Evolutionary conservation across 2,888 invertebrate genomes (phyloP).

Genomic region (Carabus problematicus): DNA sequence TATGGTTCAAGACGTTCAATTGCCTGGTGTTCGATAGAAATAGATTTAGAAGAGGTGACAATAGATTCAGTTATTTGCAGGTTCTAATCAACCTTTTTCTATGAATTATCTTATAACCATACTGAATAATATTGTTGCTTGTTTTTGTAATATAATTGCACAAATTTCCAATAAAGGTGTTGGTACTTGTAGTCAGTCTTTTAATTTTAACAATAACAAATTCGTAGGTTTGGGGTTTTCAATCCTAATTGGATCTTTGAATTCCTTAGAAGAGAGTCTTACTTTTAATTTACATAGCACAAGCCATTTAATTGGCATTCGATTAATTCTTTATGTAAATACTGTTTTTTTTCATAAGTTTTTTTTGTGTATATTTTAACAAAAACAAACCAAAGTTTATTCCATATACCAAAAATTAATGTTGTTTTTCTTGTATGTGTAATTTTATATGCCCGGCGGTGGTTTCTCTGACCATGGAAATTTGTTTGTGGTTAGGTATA

Average conservation of each 20-base stretch:
- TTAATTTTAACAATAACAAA: background rate
- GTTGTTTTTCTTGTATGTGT: too few species aligned
- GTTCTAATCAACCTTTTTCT: slow-evolving; percentile 4
- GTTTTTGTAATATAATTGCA: background rate
- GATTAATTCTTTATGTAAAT: too few species aligned
- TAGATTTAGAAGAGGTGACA: background rate
- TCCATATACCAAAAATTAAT: too few species aligned
- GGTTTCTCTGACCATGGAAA: too few species aligned
- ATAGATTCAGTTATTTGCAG: slow-evolving; percentile 6
- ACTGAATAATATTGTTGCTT: slow-evolving; percentile 5
- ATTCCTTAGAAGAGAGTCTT: slow-evolving; percentile 13
- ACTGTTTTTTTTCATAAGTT: too few species aligned
- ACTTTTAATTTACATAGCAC: background rate
- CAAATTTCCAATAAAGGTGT: background rate
- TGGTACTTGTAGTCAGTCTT: background rate
- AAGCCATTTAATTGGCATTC: too few species aligned
- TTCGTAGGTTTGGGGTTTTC: background rate
- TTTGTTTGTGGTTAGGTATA: too few species aligned
- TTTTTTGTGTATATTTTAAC: too few species aligned
- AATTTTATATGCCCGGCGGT: too few species aligned
- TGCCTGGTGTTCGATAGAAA: too few species aligned
- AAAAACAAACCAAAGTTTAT: too few species aligned
- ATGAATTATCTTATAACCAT: background rate
- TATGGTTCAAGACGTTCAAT: too few species aligned
- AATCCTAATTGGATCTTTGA: slow-evolving; percentile 16